Conservation (phyloP, 2,888 invertebrate genomes). For the Heteromyza rotundicornis region DNA sequence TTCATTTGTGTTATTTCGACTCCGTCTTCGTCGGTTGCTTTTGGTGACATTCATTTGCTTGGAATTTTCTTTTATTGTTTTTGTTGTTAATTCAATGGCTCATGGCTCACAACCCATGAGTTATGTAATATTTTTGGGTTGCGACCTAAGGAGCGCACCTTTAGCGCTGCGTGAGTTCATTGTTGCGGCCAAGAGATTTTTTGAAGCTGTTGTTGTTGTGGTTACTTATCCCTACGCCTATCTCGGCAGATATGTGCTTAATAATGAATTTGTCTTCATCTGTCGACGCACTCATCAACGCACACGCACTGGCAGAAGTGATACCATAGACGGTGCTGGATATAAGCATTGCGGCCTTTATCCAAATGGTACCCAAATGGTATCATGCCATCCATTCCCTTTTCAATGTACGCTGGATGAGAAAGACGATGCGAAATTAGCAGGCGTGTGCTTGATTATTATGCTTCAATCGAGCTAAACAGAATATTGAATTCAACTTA, state of each 20-base stretch:
- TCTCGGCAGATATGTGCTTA: neutral
- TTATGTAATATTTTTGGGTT: neutral
- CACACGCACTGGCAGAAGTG: neutral
- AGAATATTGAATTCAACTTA: too few species aligned
- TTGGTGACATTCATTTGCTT: neutral
- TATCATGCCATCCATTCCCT: too few species aligned
- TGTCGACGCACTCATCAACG: neutral
- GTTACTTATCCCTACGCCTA: neutral
- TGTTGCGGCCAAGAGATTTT: slow-evolving; percentile 2
- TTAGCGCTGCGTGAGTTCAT: slow-evolving; percentile 1
- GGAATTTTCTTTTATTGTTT: neutral
- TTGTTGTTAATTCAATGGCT: neutral
- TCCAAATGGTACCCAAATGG: too few species aligned
- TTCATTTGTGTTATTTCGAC: neutral
- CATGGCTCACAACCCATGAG: neutral
- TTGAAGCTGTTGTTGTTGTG: slow-evolving; percentile 3
- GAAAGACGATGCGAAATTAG: too few species aligned
- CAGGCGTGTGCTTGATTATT: too few species aligned
- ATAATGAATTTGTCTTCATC: slow-evolving; percentile 19
- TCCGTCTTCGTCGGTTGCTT: neutral
- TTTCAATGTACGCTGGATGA: too few species aligned
- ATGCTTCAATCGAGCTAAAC: too few species aligned
- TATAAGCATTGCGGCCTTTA: too few species aligned
- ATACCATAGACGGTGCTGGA: too few species aligned
- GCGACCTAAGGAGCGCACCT: neutral